Percentiles rank a stretch among this genome's conserved stretches.
These are phyloP conservation scores for Bothrops jararaca DNA, from an alignment of 2,113 vertebrate species.

Conservation along the genomic window DNA sequence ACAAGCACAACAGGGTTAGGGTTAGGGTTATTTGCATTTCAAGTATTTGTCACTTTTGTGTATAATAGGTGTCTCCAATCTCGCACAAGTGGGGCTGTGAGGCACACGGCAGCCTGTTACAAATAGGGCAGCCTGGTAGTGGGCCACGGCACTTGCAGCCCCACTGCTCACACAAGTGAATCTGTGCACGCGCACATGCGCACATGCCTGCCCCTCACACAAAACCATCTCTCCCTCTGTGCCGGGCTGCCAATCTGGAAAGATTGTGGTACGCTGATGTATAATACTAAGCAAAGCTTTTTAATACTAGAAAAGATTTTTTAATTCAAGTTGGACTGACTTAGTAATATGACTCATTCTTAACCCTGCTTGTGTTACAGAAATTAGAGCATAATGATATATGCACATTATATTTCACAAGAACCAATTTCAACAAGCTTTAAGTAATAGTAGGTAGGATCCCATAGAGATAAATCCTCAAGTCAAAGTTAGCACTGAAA, in stretches of 20 bases:
- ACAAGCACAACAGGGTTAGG: not conserved
- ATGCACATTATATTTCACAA: not conserved
- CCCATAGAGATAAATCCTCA: not conserved
- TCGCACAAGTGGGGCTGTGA: too few relatives aligned
- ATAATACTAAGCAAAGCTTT: not conserved
- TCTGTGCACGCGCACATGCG: not conserved
- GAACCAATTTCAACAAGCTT: not conserved
- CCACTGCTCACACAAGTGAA: too few relatives aligned
- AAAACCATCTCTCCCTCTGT: not conserved
- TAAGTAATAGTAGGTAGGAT: not conserved
- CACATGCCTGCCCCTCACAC: not conserved
- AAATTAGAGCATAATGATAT: not conserved
- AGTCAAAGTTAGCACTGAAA: not conserved
- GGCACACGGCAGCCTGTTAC: too few relatives aligned
- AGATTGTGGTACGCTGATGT: not conserved
- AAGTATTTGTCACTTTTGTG: not conserved
- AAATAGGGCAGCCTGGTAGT: too few relatives aligned
- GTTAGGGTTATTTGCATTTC: not conserved
- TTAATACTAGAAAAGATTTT: not conserved
- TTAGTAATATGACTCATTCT: not conserved
- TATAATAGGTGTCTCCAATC: not conserved
- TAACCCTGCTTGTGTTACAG: not conserved
- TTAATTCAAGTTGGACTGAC: not conserved
- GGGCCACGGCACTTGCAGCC: too few relatives aligned
- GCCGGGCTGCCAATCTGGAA: not conserved